phyloP scores from a whole-genome alignment of 1,140 invertebrate genomes.

The Dreissena rostriformis region DNA sequence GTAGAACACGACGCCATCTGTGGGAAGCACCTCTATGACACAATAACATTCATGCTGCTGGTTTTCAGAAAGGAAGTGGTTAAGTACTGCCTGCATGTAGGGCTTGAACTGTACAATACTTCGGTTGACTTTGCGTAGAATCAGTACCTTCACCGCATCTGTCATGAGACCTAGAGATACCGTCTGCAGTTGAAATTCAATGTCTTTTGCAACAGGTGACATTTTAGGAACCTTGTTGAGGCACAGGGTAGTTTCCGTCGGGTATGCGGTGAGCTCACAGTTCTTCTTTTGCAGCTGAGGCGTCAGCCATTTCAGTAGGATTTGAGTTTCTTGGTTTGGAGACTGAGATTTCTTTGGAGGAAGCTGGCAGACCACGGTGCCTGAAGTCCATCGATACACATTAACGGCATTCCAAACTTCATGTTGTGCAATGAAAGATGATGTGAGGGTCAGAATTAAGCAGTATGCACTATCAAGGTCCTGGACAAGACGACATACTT shows the following conservation, averaged over 20 bases:
- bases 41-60: conserved; percentile 23
- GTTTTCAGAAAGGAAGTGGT: conserved; percentile 10
- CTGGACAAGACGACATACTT: background rate
- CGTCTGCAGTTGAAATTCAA: conserved; percentile 40
- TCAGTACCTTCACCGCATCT: conserved; percentile 25
- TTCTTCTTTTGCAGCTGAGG: conserved; percentile 21
- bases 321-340: conserved; percentile 7
- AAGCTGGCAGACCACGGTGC: background rate
- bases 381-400: conserved; percentile 30
- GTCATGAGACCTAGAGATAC: background rate
- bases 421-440: conserved; percentile 1
- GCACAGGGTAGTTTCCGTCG: conserved; percentile 17
- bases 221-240: conserved; percentile 8
- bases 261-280: conserved; percentile 24
- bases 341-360: background rate
- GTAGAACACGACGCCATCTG: conserved; percentile 8
- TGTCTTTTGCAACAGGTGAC: conserved; percentile 19
- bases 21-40: conserved; percentile 17
- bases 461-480: conserved; percentile 11
- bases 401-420: conserved; percentile 31
- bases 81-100: background rate
- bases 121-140: conserved; percentile 31
- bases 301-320: conserved; percentile 33
- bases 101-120: conserved; percentile 27
- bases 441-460: conserved; percentile 25